phyloP scores from a whole-genome alignment of 2,797 vertebrate genomes.

The Tamandua tetradactyla region DNA sequence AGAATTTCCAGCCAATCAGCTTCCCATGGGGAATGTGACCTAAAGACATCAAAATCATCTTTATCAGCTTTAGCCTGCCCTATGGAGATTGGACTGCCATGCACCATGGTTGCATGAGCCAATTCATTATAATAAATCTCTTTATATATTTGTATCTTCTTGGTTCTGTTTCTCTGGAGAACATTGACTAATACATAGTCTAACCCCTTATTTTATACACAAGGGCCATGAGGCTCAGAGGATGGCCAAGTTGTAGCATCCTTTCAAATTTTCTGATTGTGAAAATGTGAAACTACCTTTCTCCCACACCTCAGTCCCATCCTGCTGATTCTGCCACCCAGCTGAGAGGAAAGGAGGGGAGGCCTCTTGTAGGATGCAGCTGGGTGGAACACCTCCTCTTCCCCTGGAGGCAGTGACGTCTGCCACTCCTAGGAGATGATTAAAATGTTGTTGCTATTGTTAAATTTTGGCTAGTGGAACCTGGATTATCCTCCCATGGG shows the following conservation, averaged over 20 bases:
- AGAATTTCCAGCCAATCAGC: too few species aligned
- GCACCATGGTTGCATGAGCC: too few species aligned
- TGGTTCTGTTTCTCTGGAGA: too few species aligned
- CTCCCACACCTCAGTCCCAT: constrained; percentile 19
- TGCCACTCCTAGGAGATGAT: constrained; percentile 58
- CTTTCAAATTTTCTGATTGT: not conserved
- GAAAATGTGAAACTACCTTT: constrained; percentile 37
- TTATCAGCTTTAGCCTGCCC: too few species aligned
- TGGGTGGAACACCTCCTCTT: constrained; percentile 63
- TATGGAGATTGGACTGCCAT: too few species aligned
- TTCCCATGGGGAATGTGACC: too few species aligned
- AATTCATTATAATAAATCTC: too few species aligned
- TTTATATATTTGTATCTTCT: too few species aligned
- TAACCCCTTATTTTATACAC: not conserved
- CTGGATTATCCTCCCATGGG: constrained; percentile 42
- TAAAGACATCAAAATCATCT: too few species aligned
- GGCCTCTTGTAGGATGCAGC: constrained; percentile 62
- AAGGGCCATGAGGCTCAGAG: not conserved
- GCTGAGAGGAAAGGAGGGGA: constrained; percentile 69
- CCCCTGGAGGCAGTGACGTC: constrained; percentile 66
- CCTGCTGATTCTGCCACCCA: constrained; percentile 25
- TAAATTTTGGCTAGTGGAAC: constrained; percentile 54
- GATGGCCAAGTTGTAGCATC: not conserved
- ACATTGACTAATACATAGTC: not conserved
- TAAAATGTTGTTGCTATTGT: constrained; percentile 69